phyloP scores from a whole-genome alignment of 2,113 vertebrate genomes.

The Chaetodon trifascialis region DNA sequence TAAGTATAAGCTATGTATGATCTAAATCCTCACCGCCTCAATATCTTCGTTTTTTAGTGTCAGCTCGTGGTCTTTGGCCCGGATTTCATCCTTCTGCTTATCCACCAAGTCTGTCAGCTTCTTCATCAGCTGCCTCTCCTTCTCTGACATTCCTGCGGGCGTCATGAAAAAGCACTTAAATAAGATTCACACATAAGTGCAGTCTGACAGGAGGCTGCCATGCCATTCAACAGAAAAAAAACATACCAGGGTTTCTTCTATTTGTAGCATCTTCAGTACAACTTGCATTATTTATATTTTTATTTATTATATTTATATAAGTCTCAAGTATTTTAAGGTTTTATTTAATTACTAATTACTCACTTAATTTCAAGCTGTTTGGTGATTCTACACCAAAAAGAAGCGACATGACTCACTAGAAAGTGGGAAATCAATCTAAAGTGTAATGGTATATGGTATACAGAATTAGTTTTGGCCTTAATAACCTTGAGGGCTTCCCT shows the following conservation, averaged over 20 bases:
- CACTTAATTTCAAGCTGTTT: not conserved
- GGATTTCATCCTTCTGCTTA: constrained; percentile 93
- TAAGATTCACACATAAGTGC: not conserved
- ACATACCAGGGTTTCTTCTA: too few species aligned
- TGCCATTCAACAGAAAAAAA: not conserved
- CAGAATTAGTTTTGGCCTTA: not conserved
- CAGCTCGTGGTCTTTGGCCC: constrained; percentile 90
- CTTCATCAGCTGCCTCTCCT: constrained; percentile 90
- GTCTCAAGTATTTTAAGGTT: too few species aligned
- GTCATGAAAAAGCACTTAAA: not conserved
- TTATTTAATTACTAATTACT: too few species aligned
- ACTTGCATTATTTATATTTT: too few species aligned
- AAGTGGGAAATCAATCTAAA: too few species aligned
- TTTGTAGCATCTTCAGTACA: too few species aligned
- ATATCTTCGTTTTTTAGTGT: constrained; percentile 90
- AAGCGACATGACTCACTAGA: too few species aligned
- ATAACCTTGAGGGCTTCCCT: not conserved
- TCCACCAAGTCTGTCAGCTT: constrained; percentile 92
- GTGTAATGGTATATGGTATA: too few species aligned
- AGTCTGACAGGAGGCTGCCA: not conserved
- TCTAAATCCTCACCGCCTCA: constrained; percentile 87
- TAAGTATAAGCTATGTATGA: not conserved
- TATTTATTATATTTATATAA: too few species aligned
- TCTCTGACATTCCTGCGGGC: constrained; percentile 88
- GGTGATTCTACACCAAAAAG: not conserved